Evolutionary conservation across 2,113 vertebrate species (phyloP), one percentile per base, ranked within the genome.

Genomic region (Camelus dromedarius): DNA sequence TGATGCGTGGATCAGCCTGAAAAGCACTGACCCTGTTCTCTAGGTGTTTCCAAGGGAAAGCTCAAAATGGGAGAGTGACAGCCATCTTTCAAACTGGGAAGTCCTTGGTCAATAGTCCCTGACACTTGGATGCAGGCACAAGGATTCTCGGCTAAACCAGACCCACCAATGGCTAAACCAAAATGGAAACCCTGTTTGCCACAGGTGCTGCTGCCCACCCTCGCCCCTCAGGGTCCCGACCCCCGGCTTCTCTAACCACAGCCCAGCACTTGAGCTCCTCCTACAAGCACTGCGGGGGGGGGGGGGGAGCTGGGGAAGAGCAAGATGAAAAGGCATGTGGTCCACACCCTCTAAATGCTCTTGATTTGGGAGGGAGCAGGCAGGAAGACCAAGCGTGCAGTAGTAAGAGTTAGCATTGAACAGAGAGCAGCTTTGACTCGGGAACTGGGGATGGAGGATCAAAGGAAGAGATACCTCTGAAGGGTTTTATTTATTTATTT

Each of bases 1-100:
- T 93, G 96, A 84, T 96, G 92, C 93, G 93, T 83, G 62, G 81
- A 91, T 89, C 72, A 69, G 89, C 91, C 72, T 86, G 67, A 94
- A 85, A 96, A 26, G 62, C 82, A 32, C 81, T 15, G 42, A 42
- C 60, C 95, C 79, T 81, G 50, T 92, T 92, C 93, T 91, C 83
- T 62, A 18, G 30, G 3, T 76, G 30, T 93, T 96, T 91, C 80
- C 66, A 67, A 96, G 69, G 70, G 84, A 91, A 95, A 85, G n/a
- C 88, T 94, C 52, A 38, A 42, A 79, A 73, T 18, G 54, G 19
- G 12, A 92, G 62, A 83, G 35, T 32, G 81, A 82, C 96, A 88
- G 81, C 35, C 81, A n/a, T 84, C 88, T 95, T 79, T 90, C 90
- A 88, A 46, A 70, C 54, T 73, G n/a, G 48, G 70, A 95, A 95